Base-by-base conservation (phyloP, 2,888 invertebrate species). In the Tetanocera ferruginea region DNA sequence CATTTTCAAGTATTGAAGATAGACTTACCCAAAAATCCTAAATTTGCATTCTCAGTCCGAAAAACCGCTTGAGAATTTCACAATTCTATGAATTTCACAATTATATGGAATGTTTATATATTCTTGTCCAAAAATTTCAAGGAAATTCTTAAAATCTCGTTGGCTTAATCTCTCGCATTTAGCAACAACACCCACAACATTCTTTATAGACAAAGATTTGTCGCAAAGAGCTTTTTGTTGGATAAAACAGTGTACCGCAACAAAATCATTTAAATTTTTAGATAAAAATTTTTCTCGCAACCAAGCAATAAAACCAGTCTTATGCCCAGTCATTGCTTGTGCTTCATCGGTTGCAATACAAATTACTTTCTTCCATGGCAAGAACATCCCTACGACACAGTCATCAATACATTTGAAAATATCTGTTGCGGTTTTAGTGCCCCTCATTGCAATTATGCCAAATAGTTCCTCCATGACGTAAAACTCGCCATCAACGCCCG, bases 331-430 rank as follows among this genome's bases (percentile, higher is more conserved):
- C 49, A 43, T 43, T 49, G 43, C 67, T 67, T 43, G 17, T 43
- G 67, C 43, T 19, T 43, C 67, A 23, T 67, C 67, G 17, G 67
- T 67, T 19, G 67, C 67, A n/a, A 37, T 31, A 37, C 67, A 67
- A 8, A 67, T 43, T 5, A 67, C 31, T 37, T 67, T 67, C 4
- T 67, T 43, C 67, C 67, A 67, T 37, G 43, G 34, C 19, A 67
- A 67, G 19, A 11, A 11, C 43, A 67, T 67, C 6, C 19, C n/a
- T 8, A 3, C 19, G 2, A 34, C 37, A 6, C 67, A 43, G 6
- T 67, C 43, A 49, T 67, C 67, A 43, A 67, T 19, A 19, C 67
- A 67, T 5, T 67, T 67, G 5, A 67, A 67, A 17, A 67, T 67
- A 23, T 67, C 67, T 14, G 5, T 43, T 43, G 37, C 67, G 14